phyloP scores from a whole-genome alignment of 2,888 invertebrate species.

The Pyralis farinalis region DNA sequence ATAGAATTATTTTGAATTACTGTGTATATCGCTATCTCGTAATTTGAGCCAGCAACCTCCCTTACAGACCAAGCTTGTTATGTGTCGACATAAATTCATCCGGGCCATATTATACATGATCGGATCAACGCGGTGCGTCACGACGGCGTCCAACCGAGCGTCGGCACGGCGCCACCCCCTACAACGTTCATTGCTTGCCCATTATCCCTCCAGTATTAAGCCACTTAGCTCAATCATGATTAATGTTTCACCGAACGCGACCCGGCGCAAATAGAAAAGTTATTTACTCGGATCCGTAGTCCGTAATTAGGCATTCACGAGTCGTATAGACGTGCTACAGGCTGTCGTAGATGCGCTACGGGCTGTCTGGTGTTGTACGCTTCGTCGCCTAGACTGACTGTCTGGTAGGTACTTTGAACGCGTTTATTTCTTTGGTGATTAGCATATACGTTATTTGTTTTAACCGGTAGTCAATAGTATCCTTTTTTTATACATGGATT shows the following conservation, averaged over 20 bases:
- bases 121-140: slow-evolving; percentile 23
- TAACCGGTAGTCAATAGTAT: no score
- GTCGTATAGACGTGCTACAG: slow-evolving; percentile 64
- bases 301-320: slow-evolving; percentile 79
- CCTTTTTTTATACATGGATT: no score
- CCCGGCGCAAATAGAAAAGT: slow-evolving; percentile 77
- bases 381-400: slow-evolving; percentile 65
- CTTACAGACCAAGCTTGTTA: slow-evolving; percentile 2
- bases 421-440: background rate
- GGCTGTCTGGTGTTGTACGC: slow-evolving; percentile 62
- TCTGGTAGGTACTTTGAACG: slow-evolving; percentile 33
- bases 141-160: slow-evolving; percentile 57
- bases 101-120: slow-evolving; percentile 14
- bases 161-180: slow-evolving; percentile 70
- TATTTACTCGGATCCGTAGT: slow-evolving; percentile 74
- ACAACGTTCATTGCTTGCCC: slow-evolving; percentile 74
- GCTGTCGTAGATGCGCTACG: slow-evolving; percentile 66
- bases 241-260: slow-evolving; percentile 77
- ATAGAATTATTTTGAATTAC: no score
- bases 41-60: no score
- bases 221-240: slow-evolving; percentile 82
- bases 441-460: no score
- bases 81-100: slow-evolving; percentile 2
- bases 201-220: slow-evolving; percentile 79
- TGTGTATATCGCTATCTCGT: no score